Evolutionary conservation across 2,113 vertebrate genomes (phyloP).

Genomic region (Riparia riparia): DNA sequence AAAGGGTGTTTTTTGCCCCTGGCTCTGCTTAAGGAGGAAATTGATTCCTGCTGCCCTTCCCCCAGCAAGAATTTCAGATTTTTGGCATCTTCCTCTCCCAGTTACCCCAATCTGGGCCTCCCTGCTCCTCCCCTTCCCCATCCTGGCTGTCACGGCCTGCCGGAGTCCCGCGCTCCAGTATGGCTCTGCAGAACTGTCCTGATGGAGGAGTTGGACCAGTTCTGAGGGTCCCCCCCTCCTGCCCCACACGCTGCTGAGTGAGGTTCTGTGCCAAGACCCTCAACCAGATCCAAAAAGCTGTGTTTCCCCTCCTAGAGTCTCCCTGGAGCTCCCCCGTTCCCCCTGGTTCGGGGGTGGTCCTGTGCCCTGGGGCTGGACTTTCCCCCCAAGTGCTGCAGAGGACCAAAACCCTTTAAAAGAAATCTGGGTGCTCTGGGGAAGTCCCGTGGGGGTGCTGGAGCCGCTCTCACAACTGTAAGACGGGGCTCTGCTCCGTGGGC

Average conservation of each 20-base stretch:
- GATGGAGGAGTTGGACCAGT: neutral
- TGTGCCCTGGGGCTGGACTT: neutral
- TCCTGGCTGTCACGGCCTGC: neutral
- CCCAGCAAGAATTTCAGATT: conserved; percentile 29
- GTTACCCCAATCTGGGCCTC: conserved; percentile 48
- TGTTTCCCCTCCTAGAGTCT: neutral
- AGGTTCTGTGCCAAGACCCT: neutral
- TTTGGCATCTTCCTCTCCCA: neutral
- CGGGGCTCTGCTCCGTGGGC: neutral
- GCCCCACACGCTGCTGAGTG: neutral
- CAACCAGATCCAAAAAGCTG: neutral
- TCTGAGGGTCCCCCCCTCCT: neutral
- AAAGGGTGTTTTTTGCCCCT: neutral
- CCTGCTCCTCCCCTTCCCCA: neutral
- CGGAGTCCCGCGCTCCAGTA: rapidly evolving
- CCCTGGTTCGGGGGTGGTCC: rapidly evolving
- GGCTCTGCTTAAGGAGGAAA: neutral
- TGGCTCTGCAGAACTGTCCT: neutral
- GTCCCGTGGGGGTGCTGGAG: neutral
- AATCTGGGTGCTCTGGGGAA: neutral
- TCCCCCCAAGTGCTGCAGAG: neutral
- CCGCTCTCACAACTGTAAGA: neutral
- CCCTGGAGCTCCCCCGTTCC: rapidly evolving
- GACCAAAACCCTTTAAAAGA: neutral
- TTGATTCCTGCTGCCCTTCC: conserved; percentile 33